phyloP scores from a whole-genome alignment of 2,113 vertebrate genomes.

The Cyrtonyx montezumae region DNA sequence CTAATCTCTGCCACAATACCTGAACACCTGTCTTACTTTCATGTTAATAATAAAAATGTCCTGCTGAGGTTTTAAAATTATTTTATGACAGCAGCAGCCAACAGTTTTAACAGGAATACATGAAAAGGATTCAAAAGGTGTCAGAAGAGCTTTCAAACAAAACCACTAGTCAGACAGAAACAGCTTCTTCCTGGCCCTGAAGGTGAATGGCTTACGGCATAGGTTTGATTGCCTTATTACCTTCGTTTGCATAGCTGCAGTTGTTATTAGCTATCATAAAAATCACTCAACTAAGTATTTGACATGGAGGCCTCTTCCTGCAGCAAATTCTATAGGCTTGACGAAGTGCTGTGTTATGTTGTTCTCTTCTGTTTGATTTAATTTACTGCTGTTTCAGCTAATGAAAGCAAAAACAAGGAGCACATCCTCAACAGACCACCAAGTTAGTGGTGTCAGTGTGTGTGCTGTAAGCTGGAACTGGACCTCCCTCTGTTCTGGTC shows the following conservation, averaged over 20 bases:
- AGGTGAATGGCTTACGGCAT: conserved; percentile 23
- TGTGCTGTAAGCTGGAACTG: neutral
- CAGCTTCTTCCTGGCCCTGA: neutral
- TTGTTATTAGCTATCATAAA: conserved; percentile 76
- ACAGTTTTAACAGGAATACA: neutral
- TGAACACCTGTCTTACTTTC: neutral
- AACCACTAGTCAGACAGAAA: neutral
- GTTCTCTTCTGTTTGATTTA: conserved; percentile 14
- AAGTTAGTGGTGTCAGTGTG: neutral
- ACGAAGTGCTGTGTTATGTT: neutral
- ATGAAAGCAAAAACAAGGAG: neutral
- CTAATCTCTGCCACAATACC: conserved; percentile 5
- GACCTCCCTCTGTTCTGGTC: neutral
- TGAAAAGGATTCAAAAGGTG: conserved; percentile 1
- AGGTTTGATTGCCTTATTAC: conserved; percentile 59
- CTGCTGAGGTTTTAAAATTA: neutral
- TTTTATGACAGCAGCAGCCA: conserved; percentile 16
- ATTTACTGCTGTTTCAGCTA: neutral
- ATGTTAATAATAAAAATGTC: conserved; percentile 17
- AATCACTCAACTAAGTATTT: conserved; percentile 70
- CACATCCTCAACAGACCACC: neutral
- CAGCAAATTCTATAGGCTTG: conserved; percentile 25
- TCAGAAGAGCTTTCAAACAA: conserved; percentile 5
- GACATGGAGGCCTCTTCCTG: conserved; percentile 56
- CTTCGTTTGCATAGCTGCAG: conserved; percentile 73